These are phyloP conservation scores for Proteles cristata DNA, from an alignment of 2,113 vertebrate genomes.

Conservation along the genomic window DNA sequence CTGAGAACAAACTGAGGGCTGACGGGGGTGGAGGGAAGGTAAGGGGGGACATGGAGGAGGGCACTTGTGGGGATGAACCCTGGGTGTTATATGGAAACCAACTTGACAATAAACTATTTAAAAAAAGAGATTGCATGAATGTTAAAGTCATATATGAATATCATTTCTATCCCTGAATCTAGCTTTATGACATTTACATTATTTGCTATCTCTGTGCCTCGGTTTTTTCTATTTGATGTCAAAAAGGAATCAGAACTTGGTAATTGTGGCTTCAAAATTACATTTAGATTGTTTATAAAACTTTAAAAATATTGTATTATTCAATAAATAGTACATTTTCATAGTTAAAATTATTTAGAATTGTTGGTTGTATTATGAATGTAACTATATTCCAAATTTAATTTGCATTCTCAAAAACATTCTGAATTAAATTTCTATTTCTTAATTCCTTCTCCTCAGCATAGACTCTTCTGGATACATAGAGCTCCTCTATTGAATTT, in stretches of 20 bases:
- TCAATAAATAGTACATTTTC: neutral
- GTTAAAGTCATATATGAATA: neutral
- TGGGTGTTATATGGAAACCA: too few relatives aligned
- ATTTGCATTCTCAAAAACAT: neutral
- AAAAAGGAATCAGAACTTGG: neutral
- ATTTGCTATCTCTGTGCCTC: neutral
- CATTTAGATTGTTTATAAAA: neutral
- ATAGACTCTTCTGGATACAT: neutral
- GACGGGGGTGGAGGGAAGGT: too few relatives aligned
- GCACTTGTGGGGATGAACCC: too few relatives aligned
- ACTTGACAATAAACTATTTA: too few relatives aligned
- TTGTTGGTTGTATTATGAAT: neutral
- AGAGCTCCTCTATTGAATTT: neutral
- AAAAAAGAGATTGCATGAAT: neutral
- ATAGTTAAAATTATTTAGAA: neutral
- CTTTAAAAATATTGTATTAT: neutral
- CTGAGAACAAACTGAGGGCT: too few relatives aligned
- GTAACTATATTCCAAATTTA: neutral
- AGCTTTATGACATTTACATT: neutral
- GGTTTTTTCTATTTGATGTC: neutral
- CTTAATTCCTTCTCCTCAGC: neutral
- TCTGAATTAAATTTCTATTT: slow-evolving; percentile 1
- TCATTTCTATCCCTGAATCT: neutral
- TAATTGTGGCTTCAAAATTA: neutral
- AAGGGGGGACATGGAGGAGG: too few relatives aligned